Evolutionary conservation across 2,888 invertebrate species (phyloP), one percentile per base, ranked within the genome.

Genomic region (Limenitis camilla): DNA sequence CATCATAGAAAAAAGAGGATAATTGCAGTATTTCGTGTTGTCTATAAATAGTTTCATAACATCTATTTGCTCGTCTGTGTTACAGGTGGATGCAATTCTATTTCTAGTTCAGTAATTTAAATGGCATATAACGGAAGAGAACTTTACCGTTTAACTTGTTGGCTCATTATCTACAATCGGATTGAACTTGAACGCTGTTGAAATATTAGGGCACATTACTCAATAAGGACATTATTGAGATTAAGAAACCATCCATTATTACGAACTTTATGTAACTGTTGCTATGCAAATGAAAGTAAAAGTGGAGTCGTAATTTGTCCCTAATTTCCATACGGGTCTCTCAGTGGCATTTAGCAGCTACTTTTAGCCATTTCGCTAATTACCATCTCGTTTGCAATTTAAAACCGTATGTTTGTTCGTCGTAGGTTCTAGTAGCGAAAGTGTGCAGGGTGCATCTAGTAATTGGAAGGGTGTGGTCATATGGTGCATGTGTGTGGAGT

Each of bases 341-440:
- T 68, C 68, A 64, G 73, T 79, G 79, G 72, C 76, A 82, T 83
- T 83, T 79, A 76, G 63, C 66, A 58, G 71, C 69, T 66, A 71
- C 76, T 82, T 80, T 80, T 77, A 78, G 79, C 72, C 66, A 72
- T 72, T 77, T 82, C 79, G 73, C 85, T 86, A 86, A 85, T 85
- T 85, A 85, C 81, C 84, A 85, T 81, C 81, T 85, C 75, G 83
- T 84, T 85, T 82, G 82, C 83, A 85, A 84, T 83, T 83, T 83
- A 80, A 83, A 85, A 78, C 71, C 72, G 66, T 65, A 66, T 69
- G 66, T 51, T 35, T 35, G 44, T 32, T 5, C 33, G 43, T 47
- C 38, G 52, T 66, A 63, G 65, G 63, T 64, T 68, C 69, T 68
- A 67, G 64, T 67, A 69, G 80, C 70, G 81, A 84, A 82, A 82